phyloP scores from a whole-genome alignment of 2,797 vertebrate genomes.

The Eptatretus atami region DNA sequence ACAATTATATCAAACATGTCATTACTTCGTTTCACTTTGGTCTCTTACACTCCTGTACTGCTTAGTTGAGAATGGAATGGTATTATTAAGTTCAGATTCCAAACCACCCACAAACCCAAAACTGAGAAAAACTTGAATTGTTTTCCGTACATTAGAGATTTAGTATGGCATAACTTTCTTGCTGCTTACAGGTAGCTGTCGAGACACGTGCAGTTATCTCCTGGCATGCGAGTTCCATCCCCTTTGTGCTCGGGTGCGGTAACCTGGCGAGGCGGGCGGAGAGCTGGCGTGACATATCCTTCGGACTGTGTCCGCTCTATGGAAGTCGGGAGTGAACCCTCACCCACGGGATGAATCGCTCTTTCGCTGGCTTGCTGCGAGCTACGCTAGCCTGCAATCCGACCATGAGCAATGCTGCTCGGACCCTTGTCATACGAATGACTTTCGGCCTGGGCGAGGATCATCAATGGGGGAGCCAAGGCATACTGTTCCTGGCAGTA shows the following conservation, averaged over 20 bases:
- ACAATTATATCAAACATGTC: no score
- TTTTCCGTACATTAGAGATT: no score
- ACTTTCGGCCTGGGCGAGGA: slow-evolving; percentile 88
- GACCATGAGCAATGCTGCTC: slow-evolving; percentile 54
- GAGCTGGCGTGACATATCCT: slow-evolving; percentile 80
- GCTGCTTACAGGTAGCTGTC: slow-evolving; percentile 30
- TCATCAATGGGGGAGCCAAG: slow-evolving; percentile 72
- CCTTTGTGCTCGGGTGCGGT: slow-evolving; percentile 63
- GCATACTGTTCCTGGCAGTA: slow-evolving; percentile 85
- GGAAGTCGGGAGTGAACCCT: slow-evolving; percentile 32
- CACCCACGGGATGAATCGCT: slow-evolving; percentile 64
- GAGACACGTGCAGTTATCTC: slow-evolving; percentile 56
- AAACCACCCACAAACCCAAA: no score
- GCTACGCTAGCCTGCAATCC: slow-evolving; percentile 79
- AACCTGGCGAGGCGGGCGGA: slow-evolving; percentile 85
- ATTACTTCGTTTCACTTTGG: no score
- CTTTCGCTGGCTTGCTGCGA: slow-evolving; percentile 74
- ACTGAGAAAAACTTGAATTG: no score
- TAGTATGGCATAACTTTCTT: no score
- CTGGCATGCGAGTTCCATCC: slow-evolving; percentile 96
- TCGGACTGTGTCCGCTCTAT: slow-evolving; percentile 47
- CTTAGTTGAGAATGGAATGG: no score
- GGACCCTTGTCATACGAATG: slow-evolving; percentile 62
- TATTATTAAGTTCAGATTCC: no score
- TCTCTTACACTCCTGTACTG: no score